Base-by-base conservation (phyloP, 2,888 invertebrate genomes). In the Dinocampus coccinellae region DNA sequence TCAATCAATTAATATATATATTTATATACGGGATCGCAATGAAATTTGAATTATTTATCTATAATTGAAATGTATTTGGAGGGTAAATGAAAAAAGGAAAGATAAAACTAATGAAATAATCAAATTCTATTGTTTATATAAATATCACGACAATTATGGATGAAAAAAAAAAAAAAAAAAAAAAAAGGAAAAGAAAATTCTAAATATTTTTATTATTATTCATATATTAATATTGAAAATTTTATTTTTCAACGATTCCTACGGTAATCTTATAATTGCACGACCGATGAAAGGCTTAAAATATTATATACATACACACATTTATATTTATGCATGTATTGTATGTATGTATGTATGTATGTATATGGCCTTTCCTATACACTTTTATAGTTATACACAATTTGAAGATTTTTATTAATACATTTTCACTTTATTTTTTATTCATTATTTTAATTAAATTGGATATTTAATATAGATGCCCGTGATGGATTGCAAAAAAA, bases 401-500 rank as follows among this genome's bases (percentile, higher is more conserved):
- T 47, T 20, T 47, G 16, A 47, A 16, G 47, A 47, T 16, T 47
- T 47, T 47, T 47, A 47, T 47, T 47, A 7, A 16, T 47, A 16
- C 7, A 16, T 16, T 47, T 16, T 47, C 6, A 47, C 47, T 47
- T 47, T 16, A 42, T 4, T 42, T 42, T n/a, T n/a, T 16, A 26
- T 64, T 36, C 39, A 53, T 34, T 29, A 55, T 42, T 53, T 64
- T 69, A 74, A 72, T 72, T 69, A 64, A 65, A 58, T 68, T 65
- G 39, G 22, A 57, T 34, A n/a, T 33, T 55, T 47, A 65, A 74
- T 63, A 22, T 39, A 22, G 73, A 72, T 67, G 64, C 70, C 70
- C 52, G 66, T 64, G 69, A 70, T 42, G 33, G 52, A 47, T 69
- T 22, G 60, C 69, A 74, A 67, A 64, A 29, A 63, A 64, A 70